These are phyloP conservation scores for Cryptotermes secundus DNA, from an alignment of 1,140 invertebrate genomes.

Conservation along the genomic window DNA sequence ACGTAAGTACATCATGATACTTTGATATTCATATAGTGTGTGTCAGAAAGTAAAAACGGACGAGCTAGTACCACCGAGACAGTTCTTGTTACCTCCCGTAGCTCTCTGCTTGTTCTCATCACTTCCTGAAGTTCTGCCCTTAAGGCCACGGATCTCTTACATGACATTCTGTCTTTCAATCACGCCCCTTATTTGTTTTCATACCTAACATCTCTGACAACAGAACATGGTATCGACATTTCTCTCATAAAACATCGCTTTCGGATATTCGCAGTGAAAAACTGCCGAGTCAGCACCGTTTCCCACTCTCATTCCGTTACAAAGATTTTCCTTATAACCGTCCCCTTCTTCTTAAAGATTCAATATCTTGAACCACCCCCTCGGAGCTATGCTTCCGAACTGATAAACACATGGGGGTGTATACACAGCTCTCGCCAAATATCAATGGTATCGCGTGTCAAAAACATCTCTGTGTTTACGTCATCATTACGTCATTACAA, in stretches of 20 bases:
- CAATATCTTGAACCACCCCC: not conserved
- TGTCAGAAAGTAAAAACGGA: too few relatives aligned
- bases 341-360: not conserved
- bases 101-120: too few relatives aligned
- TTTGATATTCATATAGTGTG: too few relatives aligned
- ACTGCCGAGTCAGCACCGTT: not conserved
- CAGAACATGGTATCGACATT: not conserved
- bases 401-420: not conserved
- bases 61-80: too few relatives aligned
- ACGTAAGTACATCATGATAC: too few relatives aligned
- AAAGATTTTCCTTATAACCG: not conserved
- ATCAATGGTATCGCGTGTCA: not conserved
- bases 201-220: not conserved
- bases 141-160: too few relatives aligned
- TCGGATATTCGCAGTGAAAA: not conserved
- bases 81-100: too few relatives aligned
- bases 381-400: not conserved
- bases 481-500: too few relatives aligned
- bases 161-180: not conserved
- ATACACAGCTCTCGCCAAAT: not conserved
- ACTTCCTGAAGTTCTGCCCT: too few relatives aligned
- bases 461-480: not conserved
- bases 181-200: not conserved
- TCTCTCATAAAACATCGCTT: not conserved
- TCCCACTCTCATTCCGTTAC: not conserved